Conservation (phyloP, 2,113 vertebrate genomes). For the Corythaeola cristata region DNA sequence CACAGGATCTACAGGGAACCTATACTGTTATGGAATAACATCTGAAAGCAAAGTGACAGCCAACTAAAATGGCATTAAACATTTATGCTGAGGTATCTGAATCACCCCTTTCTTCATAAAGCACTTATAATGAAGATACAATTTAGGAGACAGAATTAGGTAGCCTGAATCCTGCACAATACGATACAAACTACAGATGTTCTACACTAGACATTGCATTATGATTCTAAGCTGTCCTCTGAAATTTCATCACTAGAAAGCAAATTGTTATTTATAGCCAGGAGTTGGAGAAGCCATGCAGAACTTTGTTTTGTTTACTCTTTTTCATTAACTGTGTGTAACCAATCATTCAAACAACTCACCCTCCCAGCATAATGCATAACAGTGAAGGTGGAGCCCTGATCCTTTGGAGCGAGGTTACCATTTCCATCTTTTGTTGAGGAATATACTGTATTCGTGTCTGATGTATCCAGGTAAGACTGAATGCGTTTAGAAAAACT, state of each 20-base stretch:
- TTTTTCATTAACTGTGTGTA: not conserved
- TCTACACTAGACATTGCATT: not conserved
- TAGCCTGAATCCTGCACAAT: not conserved
- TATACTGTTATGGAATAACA: not conserved
- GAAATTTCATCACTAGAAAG: not conserved
- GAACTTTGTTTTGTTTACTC: not conserved
- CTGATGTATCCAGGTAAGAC: slow-evolving; percentile 81
- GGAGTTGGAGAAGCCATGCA: not conserved
- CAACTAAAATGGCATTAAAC: not conserved
- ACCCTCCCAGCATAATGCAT: slow-evolving; percentile 91
- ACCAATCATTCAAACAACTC: slow-evolving; percentile 40
- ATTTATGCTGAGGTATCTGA: not conserved
- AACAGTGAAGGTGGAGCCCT: slow-evolving; percentile 84
- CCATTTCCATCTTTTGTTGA: slow-evolving; percentile 92
- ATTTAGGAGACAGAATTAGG: not conserved
- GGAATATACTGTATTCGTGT: slow-evolving; percentile 79
- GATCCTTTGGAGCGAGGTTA: slow-evolving; percentile 87
- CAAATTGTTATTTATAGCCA: not conserved
- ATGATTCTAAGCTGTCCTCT: not conserved
- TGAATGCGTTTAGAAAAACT: slow-evolving; percentile 87
- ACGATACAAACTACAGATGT: not conserved
- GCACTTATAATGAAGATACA: not conserved
- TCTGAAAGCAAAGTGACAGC: not conserved
- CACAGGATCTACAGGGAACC: not conserved
- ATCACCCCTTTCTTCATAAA: not conserved